Evolutionary conservation across 2,113 vertebrate species (phyloP), one percentile per base, ranked within the genome.

Genomic region (Ciconia maguari): DNA sequence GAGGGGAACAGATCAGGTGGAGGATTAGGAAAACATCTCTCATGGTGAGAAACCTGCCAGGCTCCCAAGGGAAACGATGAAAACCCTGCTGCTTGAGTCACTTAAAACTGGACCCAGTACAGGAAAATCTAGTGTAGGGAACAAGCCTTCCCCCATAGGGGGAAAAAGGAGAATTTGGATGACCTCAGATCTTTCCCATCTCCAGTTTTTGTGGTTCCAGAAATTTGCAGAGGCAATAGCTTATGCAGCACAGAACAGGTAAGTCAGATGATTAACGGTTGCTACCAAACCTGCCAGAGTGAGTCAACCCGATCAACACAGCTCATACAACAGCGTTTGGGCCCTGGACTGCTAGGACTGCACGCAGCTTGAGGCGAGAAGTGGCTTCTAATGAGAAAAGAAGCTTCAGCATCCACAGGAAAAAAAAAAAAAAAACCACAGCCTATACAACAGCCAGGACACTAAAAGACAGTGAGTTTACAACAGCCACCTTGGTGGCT

Each of bases 121-220:
- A 97, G 96, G 95, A 96, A 96, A 96, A 93, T 87, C 34, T 11
- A 82, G 58, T 82, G 87, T 6, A 79, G 94, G 74, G 92, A 96
- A 91, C 83, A 89, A 91, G 66, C 36, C 89, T 68, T 79, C 65
- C n/a, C 42, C 49, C 25, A 70, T 7, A 17, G 60, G 18, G 46
- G 64, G 83, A 41, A 81, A 83, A 79, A 2, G 29, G 74, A 85
- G 51, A 60, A 55, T 48, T 2, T 92, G 83, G 81, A 66, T 77
- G 69, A 86, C 38, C 66, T 91, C 78, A 52, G 34, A 70, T 57
- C 90, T 90, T 95, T 86, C 82, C 89, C 91, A 88, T 57, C 57
- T 89, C 77, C 58, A 38, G 21, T 41, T 83, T 27, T 58, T 52
- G 32, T n/a, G 54, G 69, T 48, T 74, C 55, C 74, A 84, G 66